Evolutionary conservation across 2,888 invertebrate species (phyloP), one percentile per base, ranked within the genome.

Genomic region (Hypomecis atomaria): DNA sequence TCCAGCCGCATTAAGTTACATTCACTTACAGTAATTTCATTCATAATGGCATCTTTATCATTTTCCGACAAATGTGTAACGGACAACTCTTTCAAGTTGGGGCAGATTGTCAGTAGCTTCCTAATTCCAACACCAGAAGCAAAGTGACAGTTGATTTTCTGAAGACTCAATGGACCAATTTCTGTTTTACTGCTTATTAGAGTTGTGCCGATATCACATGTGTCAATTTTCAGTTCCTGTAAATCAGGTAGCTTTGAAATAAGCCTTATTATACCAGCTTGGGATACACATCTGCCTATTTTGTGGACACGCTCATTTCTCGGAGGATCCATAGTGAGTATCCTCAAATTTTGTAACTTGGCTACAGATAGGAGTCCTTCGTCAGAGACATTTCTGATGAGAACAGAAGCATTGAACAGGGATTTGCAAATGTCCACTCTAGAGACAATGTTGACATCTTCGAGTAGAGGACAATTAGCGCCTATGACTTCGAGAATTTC

Each of bases 361-460:
- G 83, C 81, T 52, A 93, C 82, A 57, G 81, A 86, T 65, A 79
- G 79, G 42, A 93, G 80, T 69, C 93, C 93, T 49, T 82, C 79
- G 71, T 93, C 91, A 0, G 93, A 93, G 8, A 93, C 93, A 71
- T 92, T 93, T 69, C 93, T 86, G 43, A 88, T 85, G 52, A 92
- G 76, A 50, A 91, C 89, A 0, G 92, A 92, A 65, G 93, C 93
- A 75, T 93, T 93, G 69, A 93, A 89, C 38, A 82, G 81, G 7
- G 93, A 92, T 76, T 90, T 93, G 66, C 86, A 87, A 48, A 93
- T 85, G 72, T 92, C 92, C 64, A 93, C 90, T 74, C 85, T 83
- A 56, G 93, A 93, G 58, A 93, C 91, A 69, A 92, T 90, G 71
- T 93, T 93, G 43, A 93, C 81, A 75, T 93, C 92, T 77, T 91